Base-by-base conservation (phyloP, 92 coral and sea anemone genomes). In the Chrysogorgia sp. region DNA sequence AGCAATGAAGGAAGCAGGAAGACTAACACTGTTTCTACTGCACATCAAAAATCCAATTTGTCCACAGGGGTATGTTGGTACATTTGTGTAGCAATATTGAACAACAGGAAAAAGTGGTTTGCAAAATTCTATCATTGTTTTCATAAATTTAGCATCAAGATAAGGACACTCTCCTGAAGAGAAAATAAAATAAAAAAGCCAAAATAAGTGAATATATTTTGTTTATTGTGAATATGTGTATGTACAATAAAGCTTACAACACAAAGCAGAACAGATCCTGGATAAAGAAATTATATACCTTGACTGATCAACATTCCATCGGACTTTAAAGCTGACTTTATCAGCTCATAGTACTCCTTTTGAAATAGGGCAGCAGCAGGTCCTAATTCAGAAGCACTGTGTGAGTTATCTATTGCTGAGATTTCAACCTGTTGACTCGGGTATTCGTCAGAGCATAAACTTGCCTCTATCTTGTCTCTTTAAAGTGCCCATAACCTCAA, bases 11-110 rank as follows among this genome's bases (percentile, higher is more conserved):
- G 5, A 5, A 37, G 43, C 12, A 37, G 2, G 15, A 7, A 47
- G 7, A 47, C 53, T 47, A 12, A 47, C 53, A 15, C 63, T 86
- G 52, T 87, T 91, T 21, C 90, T 86, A 81, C 98, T 92, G 52
- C 98, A 94, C 26, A 94, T 62, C 79, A 94, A 83, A 59, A 94
- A 94, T 19, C 98, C 98, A 66, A 94, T 94, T 67, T 94, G 98
- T n/a, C 98, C 98, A 41, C 92, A 82, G 0, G 98, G 96, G 70
- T 94, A 94, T 0, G 98, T 91, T 1, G 98, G 98, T 53, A 94
- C 88, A 10, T 93, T 87, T 20, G 96, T 83, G 56, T 91, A 94
- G 3, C 91, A 97, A 86, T 94, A 94, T 20, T 83, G 76, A 56
- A 85, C 91, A 1, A 85, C 88, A 3, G 98, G 97, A 82, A 94